A percentile compares a stretch with the other conserved stretches of the same genome.
Conservation (phyloP, 2,888 invertebrate genomes). For the Galerucella calmariensis region DNA sequence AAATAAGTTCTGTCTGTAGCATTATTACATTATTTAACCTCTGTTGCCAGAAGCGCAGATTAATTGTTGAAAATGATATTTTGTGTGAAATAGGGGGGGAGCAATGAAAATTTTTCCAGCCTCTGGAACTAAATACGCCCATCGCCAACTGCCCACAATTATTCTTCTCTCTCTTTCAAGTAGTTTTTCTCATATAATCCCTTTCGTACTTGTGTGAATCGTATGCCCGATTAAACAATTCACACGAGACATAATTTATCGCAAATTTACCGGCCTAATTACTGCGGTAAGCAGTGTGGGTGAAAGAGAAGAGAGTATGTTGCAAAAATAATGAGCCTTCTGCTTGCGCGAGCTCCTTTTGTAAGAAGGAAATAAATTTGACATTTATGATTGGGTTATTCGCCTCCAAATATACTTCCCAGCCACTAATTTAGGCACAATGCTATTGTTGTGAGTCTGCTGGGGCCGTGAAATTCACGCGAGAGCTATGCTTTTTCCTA, state of each 20-base stretch:
- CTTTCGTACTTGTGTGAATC: too few species aligned
- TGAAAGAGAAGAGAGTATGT: slow-evolving; percentile 28
- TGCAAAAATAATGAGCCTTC: slow-evolving; percentile 38
- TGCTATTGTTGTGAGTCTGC: slow-evolving; percentile 23
- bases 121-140: too few species aligned
- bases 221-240: too few species aligned
- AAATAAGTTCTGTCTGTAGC: too few species aligned
- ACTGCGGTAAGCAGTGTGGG: not conserved
- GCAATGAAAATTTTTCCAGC: too few species aligned
- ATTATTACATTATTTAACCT: too few species aligned
- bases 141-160: too few species aligned
- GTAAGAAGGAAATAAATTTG: slow-evolving; percentile 33
- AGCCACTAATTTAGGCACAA: slow-evolving; percentile 30
- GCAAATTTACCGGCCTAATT: slow-evolving; percentile 1
- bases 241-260: not conserved
- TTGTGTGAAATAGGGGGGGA: too few species aligned
- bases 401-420: slow-evolving; percentile 30
- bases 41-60: too few species aligned
- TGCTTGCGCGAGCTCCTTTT: slow-evolving; percentile 30
- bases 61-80: too few species aligned
- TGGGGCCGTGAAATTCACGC: slow-evolving; percentile 9
- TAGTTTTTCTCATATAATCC: too few species aligned
- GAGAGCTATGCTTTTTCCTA: slow-evolving; percentile 18
- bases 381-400: slow-evolving; percentile 34
- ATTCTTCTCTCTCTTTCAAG: too few species aligned